A percentile compares a stretch with the other conserved stretches of the same genome.
phyloP scores from a whole-genome alignment of 2,113 vertebrate species.

The Seriola aureovittata region DNA sequence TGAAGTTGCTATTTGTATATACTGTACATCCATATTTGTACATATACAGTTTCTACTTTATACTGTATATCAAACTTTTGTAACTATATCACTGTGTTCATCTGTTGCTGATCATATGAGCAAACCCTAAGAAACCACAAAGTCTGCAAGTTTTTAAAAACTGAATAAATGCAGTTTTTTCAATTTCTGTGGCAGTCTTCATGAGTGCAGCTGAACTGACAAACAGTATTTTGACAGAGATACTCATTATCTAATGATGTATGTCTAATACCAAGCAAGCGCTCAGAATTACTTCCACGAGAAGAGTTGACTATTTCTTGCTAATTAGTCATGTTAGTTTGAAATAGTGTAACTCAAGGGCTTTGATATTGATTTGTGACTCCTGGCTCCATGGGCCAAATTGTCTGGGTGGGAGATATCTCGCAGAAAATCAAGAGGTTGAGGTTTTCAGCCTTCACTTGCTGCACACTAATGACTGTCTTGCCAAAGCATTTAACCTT shows the following conservation, averaged over 20 bases:
- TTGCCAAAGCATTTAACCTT: constrained; percentile 80
- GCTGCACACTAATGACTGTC: constrained; percentile 80
- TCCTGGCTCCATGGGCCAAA: constrained; percentile 45
- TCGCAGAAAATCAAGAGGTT: constrained; percentile 58
- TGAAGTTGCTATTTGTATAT: too few relatives aligned
- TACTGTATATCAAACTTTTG: background rate
- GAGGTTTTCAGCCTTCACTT: constrained; percentile 58
- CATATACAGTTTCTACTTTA: too few relatives aligned
- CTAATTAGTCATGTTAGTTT: constrained; percentile 52
- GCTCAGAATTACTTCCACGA: background rate
- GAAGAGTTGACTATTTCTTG: constrained; percentile 25
- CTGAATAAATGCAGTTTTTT: background rate
- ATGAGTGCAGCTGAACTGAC: background rate
- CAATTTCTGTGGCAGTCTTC: background rate
- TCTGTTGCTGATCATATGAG: background rate
- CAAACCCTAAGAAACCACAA: too few relatives aligned
- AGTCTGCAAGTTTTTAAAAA: too few relatives aligned
- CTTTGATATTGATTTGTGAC: constrained; percentile 56
- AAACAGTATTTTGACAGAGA: constrained; percentile 12
- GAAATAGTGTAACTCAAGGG: constrained; percentile 31
- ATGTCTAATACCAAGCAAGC: constrained; percentile 10
- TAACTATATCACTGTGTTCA: background rate
- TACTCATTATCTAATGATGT: background rate
- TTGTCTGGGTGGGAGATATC: constrained; percentile 62
- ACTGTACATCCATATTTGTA: too few relatives aligned